Conservation (phyloP, 2,888 invertebrate species). For the Callyntrura sp. region DNA sequence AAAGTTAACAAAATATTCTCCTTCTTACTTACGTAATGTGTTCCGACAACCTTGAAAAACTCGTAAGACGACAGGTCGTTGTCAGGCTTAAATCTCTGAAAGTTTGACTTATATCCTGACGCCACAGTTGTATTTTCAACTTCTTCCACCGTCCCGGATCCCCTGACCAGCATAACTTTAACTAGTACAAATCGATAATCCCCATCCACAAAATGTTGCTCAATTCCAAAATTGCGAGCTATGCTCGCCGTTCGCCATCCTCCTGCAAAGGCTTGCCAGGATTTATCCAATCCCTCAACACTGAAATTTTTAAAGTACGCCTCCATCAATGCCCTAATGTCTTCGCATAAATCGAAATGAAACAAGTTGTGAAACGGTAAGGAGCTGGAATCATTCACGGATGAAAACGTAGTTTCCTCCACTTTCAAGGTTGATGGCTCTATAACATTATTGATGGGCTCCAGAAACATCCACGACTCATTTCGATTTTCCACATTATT, state of each 20-base stretch:
- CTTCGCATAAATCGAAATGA: conserved; percentile 97
- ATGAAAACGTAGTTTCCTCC: conserved; percentile 61
- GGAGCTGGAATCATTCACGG: conserved; percentile 42
- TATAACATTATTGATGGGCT: conserved; percentile 90
- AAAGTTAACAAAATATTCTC: neutral
- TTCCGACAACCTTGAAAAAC: conserved; percentile 79
- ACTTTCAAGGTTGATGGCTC: conserved; percentile 78
- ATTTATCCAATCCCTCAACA: conserved; percentile 92
- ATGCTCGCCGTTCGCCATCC: conserved; percentile 93
- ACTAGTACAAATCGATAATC: conserved; percentile 92
- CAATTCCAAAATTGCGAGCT: conserved; percentile 89
- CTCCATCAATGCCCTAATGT: conserved; percentile 92
- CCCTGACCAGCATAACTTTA: conserved; percentile 86
- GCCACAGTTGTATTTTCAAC: conserved; percentile 86
- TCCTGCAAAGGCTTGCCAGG: conserved; percentile 93
- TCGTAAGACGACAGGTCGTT: conserved; percentile 72
- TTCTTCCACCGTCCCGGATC: conserved; percentile 89
- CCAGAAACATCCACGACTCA: conserved; percentile 91
- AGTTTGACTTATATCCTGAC: neutral
- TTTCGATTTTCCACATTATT: conserved; percentile 85
- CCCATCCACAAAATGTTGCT: conserved; percentile 90
- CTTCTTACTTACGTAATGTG: conserved; percentile 77
- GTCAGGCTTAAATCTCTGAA: conserved; percentile 58
- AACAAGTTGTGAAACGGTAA: conserved; percentile 88
- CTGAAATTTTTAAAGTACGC: conserved; percentile 95